A percentile compares a stretch with the other conserved stretches of the same genome.
Evolutionary conservation across 2,113 vertebrate species (phyloP).

Genomic region (Zosterops hypoxanthus): DNA sequence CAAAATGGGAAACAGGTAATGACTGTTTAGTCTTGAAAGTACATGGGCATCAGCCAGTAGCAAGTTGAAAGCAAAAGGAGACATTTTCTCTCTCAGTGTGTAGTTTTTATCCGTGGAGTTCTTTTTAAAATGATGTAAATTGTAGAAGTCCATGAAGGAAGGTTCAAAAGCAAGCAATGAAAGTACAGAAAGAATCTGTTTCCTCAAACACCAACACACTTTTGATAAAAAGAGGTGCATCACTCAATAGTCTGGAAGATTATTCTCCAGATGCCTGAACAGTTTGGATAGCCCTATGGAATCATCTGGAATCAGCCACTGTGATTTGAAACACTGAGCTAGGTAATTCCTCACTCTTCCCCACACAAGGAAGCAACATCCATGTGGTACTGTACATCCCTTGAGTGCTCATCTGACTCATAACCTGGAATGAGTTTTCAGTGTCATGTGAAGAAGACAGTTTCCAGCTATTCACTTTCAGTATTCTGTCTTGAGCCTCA

Average conservation of each 20-base stretch:
- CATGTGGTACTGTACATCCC: background rate
- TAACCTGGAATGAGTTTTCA: background rate
- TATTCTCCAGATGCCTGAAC: background rate
- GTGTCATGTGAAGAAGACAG: background rate
- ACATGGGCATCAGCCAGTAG: background rate
- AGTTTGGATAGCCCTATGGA: rapidly evolving
- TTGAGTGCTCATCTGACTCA: background rate
- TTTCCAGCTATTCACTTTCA: background rate
- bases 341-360: background rate
- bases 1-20: background rate
- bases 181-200: background rate
- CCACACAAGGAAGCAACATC: background rate
- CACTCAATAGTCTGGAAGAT: background rate
- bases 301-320: background rate
- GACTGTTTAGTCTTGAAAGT: background rate
- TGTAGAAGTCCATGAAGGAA: background rate
- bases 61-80: background rate
- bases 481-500: background rate
- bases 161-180: background rate
- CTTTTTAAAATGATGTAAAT: background rate
- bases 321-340: background rate
- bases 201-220: rapidly evolving
- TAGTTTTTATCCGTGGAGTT: background rate
- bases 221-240: background rate
- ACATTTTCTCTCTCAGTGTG: background rate